These are phyloP conservation scores for Drosophila borealis DNA, from an alignment of 2,888 invertebrate genomes.

Conservation along the genomic window DNA sequence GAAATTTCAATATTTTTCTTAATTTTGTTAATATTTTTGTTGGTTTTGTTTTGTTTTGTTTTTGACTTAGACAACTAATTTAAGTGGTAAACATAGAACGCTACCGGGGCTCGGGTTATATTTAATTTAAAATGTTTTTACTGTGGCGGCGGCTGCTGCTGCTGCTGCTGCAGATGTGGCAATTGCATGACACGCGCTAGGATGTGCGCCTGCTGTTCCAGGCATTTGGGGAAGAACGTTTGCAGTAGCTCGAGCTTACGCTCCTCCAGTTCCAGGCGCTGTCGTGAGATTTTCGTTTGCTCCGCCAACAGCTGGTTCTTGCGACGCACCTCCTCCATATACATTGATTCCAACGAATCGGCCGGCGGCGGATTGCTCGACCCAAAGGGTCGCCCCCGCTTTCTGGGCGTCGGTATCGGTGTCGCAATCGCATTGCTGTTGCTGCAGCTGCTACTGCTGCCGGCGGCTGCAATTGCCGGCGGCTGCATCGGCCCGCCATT, in stretches of 20 bases:
- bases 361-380: constrained; percentile 53
- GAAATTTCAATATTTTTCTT: constrained; percentile 17
- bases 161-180: constrained; percentile 29
- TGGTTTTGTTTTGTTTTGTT: constrained; percentile 4
- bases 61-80: constrained; percentile 35
- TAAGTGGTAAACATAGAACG: constrained; percentile 51
- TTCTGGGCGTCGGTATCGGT: constrained; percentile 59
- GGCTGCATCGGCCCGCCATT: constrained; percentile 60
- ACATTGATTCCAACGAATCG: constrained; percentile 71
- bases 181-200: constrained; percentile 60
- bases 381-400: constrained; percentile 70
- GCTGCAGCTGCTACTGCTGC: constrained; percentile 13
- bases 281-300: constrained; percentile 77
- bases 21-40: constrained; percentile 2
- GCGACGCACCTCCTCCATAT: constrained; percentile 76
- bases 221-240: constrained; percentile 79
- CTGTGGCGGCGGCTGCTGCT: constrained; percentile 24
- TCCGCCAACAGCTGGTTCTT: constrained; percentile 77
- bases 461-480: constrained; percentile 16
- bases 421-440: constrained; percentile 11
- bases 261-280: constrained; percentile 76
- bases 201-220: constrained; percentile 78
- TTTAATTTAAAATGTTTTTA: constrained; percentile 24
- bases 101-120: constrained; percentile 23
- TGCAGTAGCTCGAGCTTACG: constrained; percentile 78